Base-by-base conservation (phyloP, 2,113 vertebrate genomes). In the Heloderma charlesbogerti region DNA sequence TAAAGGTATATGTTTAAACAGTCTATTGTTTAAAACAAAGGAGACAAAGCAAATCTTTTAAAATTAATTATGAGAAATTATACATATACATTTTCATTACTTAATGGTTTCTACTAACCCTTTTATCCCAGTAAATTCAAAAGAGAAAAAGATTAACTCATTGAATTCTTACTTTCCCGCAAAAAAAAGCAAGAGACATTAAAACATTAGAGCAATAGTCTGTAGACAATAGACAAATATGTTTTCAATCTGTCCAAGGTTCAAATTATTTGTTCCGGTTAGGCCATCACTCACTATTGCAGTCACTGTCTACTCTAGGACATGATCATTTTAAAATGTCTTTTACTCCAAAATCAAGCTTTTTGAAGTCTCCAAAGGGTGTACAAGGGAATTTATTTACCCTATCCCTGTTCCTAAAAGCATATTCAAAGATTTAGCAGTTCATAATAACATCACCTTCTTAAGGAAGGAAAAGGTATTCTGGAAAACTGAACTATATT, bases 401-500 rank as follows among this genome's bases (percentile, higher is more conserved):
- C 91, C 48, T 80, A 79, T 71, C 66, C 79, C 29, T 90, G 10
- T 10, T 79, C 84, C 82, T 77, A 80, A 92, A 94, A 94, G 54
- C 92, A 93, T 93, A 91, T 90, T 96, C 88, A 87, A 96, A 90
- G 85, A 96, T 94, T 93, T 93, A 97, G 40, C 89, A 90, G 63
- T 89, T 92, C 87, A 92, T 79, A 93, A 94, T 72, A 96, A 92
- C 90, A 95, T 91, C 79, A 92, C 88, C 92, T 95, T 92, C 86
- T 69, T 79, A 94, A 94, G 90, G 51, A 71, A 92, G 88, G 54
- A 93, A 94, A 95, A 94, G 94, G 83, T 95, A 93, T 91, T 77
- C 74, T 87, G 51, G 87, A 95, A 92, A 94, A 94, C 89, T 92
- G 92, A 94, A 93, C 94, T 79, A 67, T 89, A 89, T 86, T 87